Evolutionary conservation across 2,888 invertebrate genomes (phyloP).

Genomic region (Parasteatoda lunata): DNA sequence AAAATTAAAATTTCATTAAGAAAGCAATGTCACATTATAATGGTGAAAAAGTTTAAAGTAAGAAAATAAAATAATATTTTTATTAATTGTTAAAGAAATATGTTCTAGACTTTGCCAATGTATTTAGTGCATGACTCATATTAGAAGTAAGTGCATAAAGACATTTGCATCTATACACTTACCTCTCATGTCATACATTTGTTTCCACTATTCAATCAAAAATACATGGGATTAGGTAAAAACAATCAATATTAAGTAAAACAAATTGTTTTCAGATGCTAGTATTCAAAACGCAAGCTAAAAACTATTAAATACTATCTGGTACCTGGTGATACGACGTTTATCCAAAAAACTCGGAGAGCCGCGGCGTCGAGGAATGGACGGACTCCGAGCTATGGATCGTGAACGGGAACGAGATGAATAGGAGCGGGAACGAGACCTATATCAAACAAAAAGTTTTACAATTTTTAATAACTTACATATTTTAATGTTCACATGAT

Average conservation of each 20-base stretch:
- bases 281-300: background rate
- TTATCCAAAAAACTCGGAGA: slow-evolving; percentile 95
- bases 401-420: slow-evolving; percentile 65
- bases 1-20: background rate
- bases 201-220: background rate
- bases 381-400: slow-evolving; percentile 75
- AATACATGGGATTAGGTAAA: background rate
- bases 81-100: background rate
- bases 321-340: slow-evolving; percentile 95
- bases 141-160: background rate
- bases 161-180: background rate
- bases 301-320: background rate
- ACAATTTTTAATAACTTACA: too few species aligned
- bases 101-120: background rate
- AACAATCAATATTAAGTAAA: background rate
- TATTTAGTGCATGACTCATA: background rate
- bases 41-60: background rate
- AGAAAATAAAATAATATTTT: background rate
- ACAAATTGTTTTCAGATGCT: background rate
- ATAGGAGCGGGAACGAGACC: slow-evolving; percentile 64
- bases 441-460: slow-evolving; percentile 2
- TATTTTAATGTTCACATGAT: background rate
- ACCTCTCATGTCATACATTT: background rate
- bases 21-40: background rate
- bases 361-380: slow-evolving; percentile 92